Evolutionary conservation across 2,888 invertebrate genomes (phyloP), one percentile per base, ranked within the genome.

Genomic region (Tridacna gigas): DNA sequence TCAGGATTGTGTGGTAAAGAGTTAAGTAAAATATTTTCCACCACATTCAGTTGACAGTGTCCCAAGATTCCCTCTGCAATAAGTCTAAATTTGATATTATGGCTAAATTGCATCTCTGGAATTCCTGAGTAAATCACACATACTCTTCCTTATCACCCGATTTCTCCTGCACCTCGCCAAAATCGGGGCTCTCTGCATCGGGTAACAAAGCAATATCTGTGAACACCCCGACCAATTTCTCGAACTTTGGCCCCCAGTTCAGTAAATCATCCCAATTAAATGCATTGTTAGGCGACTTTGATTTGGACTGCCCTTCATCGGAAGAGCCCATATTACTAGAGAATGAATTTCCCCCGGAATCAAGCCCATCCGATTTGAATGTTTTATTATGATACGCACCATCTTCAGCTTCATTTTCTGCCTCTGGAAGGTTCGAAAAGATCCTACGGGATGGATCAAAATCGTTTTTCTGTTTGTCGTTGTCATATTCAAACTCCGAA

Each of bases 191-290:
- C n/a, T 90, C 90, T 56, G 90, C 90, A 94, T 98, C 98, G 5
- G 98, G 98, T 90, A 99, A 95, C 95, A 98, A 98, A 69, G 98
- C 98, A 92, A 99, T 98, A 95, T 99, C 99, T 95, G 98, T 98
- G 94, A 98, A 99, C 74, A 99, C 99, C 45, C 98, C 98, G 87
- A 98, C 98, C 94, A 99, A 96, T 94, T 97, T 98, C 95, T 98
- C 98, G 95, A 98, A 99, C 95, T 98, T 98, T 26, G 98, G 98
- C 13, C 98, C 98, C 98, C 98, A 99, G 95, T 98, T 98, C 80
- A 99, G 96, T 88, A 98, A 95, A 94, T 98, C 98, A 94, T 99
- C 98, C 98, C 98, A 98, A 78, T 98, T 97, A 71, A 98, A 96
- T 7, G 97, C 74, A 97, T 97, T 93, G 97, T 87, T 87, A 47